Evolutionary conservation across 2,113 vertebrate genomes (phyloP), one percentile per base, ranked within the genome.

Genomic region (Blennius ocellaris): DNA sequence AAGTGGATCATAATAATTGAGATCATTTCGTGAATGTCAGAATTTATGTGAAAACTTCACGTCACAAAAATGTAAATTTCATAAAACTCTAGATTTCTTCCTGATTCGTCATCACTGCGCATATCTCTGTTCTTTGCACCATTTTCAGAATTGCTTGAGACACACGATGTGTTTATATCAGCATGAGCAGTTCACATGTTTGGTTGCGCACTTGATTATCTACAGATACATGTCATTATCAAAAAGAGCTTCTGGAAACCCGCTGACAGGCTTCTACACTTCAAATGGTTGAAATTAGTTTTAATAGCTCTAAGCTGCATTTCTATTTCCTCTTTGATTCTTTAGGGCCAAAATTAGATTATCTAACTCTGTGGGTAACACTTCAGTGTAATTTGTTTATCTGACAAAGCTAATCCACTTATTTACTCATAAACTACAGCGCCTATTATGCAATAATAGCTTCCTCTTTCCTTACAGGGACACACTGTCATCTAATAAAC

Each of bases 311-410:
- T 17, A 53, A 14, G 39, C 50, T 57, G 9, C 65, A 70, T 48
- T 11, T 1, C 45, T 36, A 47, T 62, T 70, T 76, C 17, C 14
- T 54, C 9, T 80, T 53, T 44, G 41, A 50, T 59, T 71, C 30
- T 83, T 16, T 50, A 6, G 38, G 6, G 61, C 50, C 11, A 16
- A 14, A 55, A 75, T 62, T 64, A 6, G 50, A 85, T 83, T 68
- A 81, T 69, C 41, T 9, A 68, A 67, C 80, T 82, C 82, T 82
- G 71, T 50, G 69, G 69, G 50, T 73, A 78, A 89, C 86, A 83
- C 89, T 83, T 86, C 10, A 43, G 69, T 70, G n/a, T 85, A 89
- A 90, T 88, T 78, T 81, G 81, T 90, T 89, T 86, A 89, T 86
- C 88, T 87, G 78, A 78, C 81, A 69, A 56, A 53, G 45, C 75